Evolutionary conservation across 1,140 invertebrate species (phyloP).

Genomic region (Phymorhynchus buccinoides): DNA sequence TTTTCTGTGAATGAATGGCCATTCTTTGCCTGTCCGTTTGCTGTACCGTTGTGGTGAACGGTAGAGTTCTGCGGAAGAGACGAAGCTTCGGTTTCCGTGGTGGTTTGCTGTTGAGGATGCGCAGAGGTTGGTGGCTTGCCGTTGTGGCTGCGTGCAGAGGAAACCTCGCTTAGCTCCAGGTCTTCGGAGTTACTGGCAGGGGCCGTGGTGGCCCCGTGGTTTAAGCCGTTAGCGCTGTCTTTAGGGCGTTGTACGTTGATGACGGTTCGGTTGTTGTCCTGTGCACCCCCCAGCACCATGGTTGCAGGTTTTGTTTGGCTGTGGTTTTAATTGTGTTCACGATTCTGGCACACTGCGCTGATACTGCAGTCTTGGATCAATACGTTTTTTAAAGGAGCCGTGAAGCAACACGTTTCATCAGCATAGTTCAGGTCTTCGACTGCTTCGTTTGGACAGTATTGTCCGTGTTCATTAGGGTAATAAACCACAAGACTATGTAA

Average conservation of each 20-base stretch:
- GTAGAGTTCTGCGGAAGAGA: neutral
- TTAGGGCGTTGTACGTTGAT: neutral
- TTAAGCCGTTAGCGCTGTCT: neutral
- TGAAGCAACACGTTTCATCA: too few species aligned
- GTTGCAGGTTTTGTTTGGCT: neutral
- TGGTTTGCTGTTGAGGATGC: neutral
- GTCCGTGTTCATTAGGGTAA: too few species aligned
- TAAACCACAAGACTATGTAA: too few species aligned
- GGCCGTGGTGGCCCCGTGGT: neutral
- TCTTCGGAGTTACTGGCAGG: neutral
- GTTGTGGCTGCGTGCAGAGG: neutral
- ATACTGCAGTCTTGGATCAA: too few species aligned
- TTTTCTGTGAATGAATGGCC: neutral
- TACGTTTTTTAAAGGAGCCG: too few species aligned
- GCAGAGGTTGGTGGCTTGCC: neutral
- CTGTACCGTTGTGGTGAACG: neutral
- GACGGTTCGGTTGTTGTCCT: neutral
- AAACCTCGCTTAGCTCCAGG: neutral
- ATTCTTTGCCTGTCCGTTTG: neutral
- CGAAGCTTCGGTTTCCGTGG: neutral
- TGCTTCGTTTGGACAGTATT: too few species aligned
- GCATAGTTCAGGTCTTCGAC: too few species aligned
- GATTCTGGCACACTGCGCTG: too few species aligned
- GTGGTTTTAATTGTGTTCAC: too few species aligned
- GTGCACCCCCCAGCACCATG: slow-evolving; percentile 19